These are phyloP conservation scores for Haemorhous mexicanus DNA, from an alignment of 2,113 vertebrate genomes.

Conservation along the genomic window DNA sequence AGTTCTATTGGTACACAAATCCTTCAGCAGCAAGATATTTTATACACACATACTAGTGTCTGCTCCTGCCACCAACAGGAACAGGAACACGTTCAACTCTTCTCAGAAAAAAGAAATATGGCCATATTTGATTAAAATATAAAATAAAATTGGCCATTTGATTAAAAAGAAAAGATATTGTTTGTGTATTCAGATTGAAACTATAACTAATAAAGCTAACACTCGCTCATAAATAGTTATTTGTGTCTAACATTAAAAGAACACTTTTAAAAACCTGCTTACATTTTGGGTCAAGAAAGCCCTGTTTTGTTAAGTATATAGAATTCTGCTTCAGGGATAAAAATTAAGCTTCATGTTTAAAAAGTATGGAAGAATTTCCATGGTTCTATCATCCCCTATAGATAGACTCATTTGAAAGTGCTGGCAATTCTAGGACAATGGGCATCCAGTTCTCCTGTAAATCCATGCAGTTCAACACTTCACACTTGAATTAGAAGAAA, in stretches of 20 bases:
- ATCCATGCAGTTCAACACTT: not conserved
- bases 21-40: not conserved
- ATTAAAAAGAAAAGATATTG: not conserved
- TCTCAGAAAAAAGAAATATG: not conserved
- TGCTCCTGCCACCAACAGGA: not conserved
- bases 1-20: not conserved
- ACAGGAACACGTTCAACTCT: not conserved
- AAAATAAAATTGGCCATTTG: not conserved
- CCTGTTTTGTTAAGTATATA: not conserved
- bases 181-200: not conserved
- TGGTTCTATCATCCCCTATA: not conserved
- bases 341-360: not conserved
- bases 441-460: not conserved
- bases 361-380: not conserved
- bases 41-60: not conserved
- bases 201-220: not conserved
- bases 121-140: not conserved
- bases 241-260: not conserved
- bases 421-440: not conserved
- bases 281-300: not conserved
- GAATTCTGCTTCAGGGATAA: not conserved
- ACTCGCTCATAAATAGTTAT: not conserved
- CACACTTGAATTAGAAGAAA: not conserved
- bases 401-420: not conserved
- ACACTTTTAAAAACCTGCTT: not conserved